Base-by-base conservation (phyloP, 1,140 invertebrate genomes). In the Drosophila truncata region DNA sequence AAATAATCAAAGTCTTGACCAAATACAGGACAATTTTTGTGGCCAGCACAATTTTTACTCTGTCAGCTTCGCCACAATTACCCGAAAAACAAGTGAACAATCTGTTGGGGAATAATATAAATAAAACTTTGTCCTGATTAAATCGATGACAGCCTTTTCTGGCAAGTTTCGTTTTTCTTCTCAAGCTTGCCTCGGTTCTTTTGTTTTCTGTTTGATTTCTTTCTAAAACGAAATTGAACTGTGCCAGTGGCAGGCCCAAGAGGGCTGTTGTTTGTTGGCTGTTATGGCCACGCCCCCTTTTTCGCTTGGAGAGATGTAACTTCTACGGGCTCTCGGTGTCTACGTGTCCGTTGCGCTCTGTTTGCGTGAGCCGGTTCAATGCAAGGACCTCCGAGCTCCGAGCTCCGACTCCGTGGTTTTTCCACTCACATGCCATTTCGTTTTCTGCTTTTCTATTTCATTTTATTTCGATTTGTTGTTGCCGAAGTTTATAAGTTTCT, bases 331-430 rank as follows among this genome's bases (percentile, higher is more conserved):
- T 70, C 14, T 52, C 14, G 23, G 46, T 47, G 44, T 25, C 37
- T 70, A 87, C 74, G 79, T 85, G 82, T 78, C 69, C 78, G 82
- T 75, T 85, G 82, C 59, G 82, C 82, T 85, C 79, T 82, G 82
- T 75, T 76, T 76, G 73, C 73, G 61, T 76, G 61, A 76, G 39
- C 66, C 50, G 44, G 35, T 31, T 41, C 23, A 72, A 60, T 73
- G 70, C 70, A 73, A 72, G 70, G 67, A 49, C 70, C 67, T 72
- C 42, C 20, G 50, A 39, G 69, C 23, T 52, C 23, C 42, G n/a
- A 14, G 57, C 54, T 42, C 58, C 20, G 29, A 54, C 62, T 37
- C 29, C 61, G 47, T 41, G 52, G 52, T 54, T 57, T 70, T 66
- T 54, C 41, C 39, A 31, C 50, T 52, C 72, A 58, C 71, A 76